Percentiles rank a stretch among this genome's conserved stretches.
These are phyloP conservation scores for Denticeps clupeoides DNA, from an alignment of 2,797 vertebrate species.

Conservation along the genomic window DNA sequence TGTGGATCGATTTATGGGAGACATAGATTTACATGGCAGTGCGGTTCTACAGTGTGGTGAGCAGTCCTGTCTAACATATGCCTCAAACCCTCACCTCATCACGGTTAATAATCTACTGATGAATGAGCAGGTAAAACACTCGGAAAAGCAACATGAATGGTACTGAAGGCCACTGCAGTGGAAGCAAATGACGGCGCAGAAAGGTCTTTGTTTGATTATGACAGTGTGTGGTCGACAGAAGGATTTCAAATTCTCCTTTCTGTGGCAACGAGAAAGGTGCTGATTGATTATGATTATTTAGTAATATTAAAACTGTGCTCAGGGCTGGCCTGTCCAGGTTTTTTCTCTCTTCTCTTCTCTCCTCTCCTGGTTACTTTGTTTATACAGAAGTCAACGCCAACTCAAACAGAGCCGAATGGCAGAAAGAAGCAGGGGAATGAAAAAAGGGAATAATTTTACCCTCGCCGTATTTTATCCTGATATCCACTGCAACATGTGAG, in stretches of 20 bases:
- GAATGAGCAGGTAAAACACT: too few relatives aligned
- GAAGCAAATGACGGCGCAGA: too few relatives aligned
- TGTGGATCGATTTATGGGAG: too few relatives aligned
- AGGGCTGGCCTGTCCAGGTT: too few relatives aligned
- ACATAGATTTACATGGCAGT: too few relatives aligned
- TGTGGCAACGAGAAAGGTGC: neutral
- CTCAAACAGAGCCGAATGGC: conserved; percentile 12
- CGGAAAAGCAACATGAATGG: too few relatives aligned
- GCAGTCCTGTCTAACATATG: too few relatives aligned
- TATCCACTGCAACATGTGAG: conserved; percentile 29
- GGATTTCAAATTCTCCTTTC: conserved; percentile 11
- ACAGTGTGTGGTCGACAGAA: neutral
- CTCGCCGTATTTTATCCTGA: conserved; percentile 26
- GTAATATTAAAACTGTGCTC: conserved; percentile 3
- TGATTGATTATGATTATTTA: conserved; percentile 4
- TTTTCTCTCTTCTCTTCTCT: conserved; percentile 1
- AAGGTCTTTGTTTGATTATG: too few relatives aligned
- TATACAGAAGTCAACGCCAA: conserved; percentile 11
- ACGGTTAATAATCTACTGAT: too few relatives aligned
- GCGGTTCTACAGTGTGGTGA: too few relatives aligned
- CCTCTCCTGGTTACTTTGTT: conserved; percentile 1
- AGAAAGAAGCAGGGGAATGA: conserved; percentile 7
- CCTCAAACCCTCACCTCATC: too few relatives aligned
- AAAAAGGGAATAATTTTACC: conserved; percentile 23
- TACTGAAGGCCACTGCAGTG: too few relatives aligned